Base-by-base conservation (phyloP, 2,797 vertebrate species). In the Periparus ater region DNA sequence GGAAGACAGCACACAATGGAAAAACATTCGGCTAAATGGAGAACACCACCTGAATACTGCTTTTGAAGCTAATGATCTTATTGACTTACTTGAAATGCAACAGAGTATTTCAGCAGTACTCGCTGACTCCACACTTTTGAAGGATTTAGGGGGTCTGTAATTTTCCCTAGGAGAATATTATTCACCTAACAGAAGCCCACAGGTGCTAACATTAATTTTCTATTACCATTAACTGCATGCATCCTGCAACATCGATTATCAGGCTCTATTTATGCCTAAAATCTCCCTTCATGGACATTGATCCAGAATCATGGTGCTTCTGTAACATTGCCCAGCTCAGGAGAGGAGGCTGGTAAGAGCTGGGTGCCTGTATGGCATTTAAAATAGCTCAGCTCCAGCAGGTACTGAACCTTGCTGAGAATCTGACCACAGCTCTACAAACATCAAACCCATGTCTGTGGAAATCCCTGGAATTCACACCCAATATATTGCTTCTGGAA, bases 141-240 rank as follows among this genome's bases (percentile, higher is more conserved):
- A 78, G 94, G 94, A 90, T 96, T 97, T 88, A 93, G 74, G 58
- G 87, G 74, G 71, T 51, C 85, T 96, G 55, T 91, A 93, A 94
- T 95, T 95, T 95, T 93, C 91, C 91, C 94, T 91, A 25, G 57
- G 95, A 94, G 96, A 93, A 54, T 90, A 96, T 94, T 88, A 93
- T 44, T 91, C 91, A 90, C 80, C 88, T 88, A 84, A 79, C 30
- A 12, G 60, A 86, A 86, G 77, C 89, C 85, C 83, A 94, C 61
- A 89, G 93, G 88, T 95, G 81, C 88, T 87, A 94, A 87, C 88
- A 94, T 93, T 90, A 87, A 95, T 95, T 90, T 95, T 79, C 94
- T 91, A 91, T 93, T 95, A 74, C 91, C 68, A 91, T 95, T 86
- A 95, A 88, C 76, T 77, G 88, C 80, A 82, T 4, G 53, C 77